Conservation (phyloP, 1,140 invertebrate species). For the Drosophila mauritiana region DNA sequence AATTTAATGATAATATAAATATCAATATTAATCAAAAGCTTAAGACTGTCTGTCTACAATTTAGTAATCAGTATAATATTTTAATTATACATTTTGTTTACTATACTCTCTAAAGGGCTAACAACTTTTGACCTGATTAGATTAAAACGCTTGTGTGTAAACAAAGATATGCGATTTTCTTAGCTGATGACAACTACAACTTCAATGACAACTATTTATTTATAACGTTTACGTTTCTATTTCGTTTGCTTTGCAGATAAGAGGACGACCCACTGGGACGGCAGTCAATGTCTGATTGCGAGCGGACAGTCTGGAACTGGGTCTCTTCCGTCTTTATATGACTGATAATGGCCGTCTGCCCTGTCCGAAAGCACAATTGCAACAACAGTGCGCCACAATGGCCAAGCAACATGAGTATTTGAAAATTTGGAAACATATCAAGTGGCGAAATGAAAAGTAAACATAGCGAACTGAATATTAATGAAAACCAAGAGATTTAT, state of each 20-base stretch:
- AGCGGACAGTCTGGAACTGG: constrained; percentile 38
- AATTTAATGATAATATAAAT: too few species aligned
- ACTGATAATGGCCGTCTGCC: constrained; percentile 58
- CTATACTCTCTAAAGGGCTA: background rate
- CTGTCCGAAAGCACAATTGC: constrained; percentile 9
- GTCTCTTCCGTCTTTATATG: constrained; percentile 35
- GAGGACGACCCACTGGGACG: constrained; percentile 31
- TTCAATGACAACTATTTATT: constrained; percentile 38
- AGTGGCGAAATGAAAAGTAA: constrained; percentile 79
- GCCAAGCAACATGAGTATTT: constrained; percentile 76
- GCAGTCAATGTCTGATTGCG: constrained; percentile 72
- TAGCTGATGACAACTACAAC: too few species aligned
- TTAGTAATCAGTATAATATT: background rate
- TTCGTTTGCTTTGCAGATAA: constrained; percentile 64
- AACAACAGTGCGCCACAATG: constrained; percentile 56
- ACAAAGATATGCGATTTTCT: background rate
- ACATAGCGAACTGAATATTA: constrained; percentile 29
- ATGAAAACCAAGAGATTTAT: constrained; percentile 15
- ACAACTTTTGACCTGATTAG: constrained; percentile 15
- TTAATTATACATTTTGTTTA: background rate
- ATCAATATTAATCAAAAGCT: too few species aligned
- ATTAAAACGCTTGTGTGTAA: background rate
- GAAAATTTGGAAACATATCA: constrained; percentile 85
- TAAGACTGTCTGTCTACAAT: too few species aligned
- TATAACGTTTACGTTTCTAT: constrained; percentile 19